These are phyloP conservation scores for Sphaeramia orbicularis DNA, from an alignment of 2,797 vertebrate species.

Conservation along the genomic window DNA sequence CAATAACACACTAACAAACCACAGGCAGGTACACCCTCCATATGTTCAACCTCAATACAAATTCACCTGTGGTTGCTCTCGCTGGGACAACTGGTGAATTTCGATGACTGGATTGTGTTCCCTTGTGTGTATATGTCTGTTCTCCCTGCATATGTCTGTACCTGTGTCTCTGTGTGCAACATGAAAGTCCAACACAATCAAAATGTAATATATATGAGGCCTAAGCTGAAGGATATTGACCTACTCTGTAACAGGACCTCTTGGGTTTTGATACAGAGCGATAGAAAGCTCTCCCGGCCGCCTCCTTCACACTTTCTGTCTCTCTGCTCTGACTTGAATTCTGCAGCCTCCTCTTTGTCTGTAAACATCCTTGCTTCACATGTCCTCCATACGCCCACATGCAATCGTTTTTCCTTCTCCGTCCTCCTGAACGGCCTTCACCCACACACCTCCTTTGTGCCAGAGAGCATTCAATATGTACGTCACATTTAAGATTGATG, in stretches of 20 bases:
- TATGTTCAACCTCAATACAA: constrained; percentile 33
- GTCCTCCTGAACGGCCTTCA: constrained; percentile 53
- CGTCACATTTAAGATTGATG: too few species aligned
- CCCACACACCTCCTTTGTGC: constrained; percentile 44
- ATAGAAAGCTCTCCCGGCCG: constrained; percentile 18
- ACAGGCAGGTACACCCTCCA: constrained; percentile 4
- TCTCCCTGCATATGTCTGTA: background rate
- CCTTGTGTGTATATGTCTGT: constrained; percentile 21
- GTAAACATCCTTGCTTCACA: constrained; percentile 29
- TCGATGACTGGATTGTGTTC: constrained; percentile 34
- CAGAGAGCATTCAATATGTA: constrained; percentile 33
- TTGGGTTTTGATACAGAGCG: constrained; percentile 27
- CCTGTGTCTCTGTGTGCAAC: constrained; percentile 28
- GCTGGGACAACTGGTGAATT: constrained; percentile 15
- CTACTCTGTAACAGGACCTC: constrained; percentile 36
- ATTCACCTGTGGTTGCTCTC: constrained; percentile 31
- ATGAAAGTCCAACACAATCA: constrained; percentile 37
- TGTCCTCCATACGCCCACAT: constrained; percentile 56
- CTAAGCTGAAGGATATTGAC: constrained; percentile 47
- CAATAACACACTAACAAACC: constrained; percentile 22
- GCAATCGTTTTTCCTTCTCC: constrained; percentile 45
- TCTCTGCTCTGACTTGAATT: constrained; percentile 11
- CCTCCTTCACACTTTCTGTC: background rate
- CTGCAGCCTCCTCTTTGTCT: constrained; percentile 28
- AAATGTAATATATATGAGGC: constrained; percentile 41